Conservation (phyloP, 1,140 invertebrate species). For the Tetraneura akinire region DNA sequence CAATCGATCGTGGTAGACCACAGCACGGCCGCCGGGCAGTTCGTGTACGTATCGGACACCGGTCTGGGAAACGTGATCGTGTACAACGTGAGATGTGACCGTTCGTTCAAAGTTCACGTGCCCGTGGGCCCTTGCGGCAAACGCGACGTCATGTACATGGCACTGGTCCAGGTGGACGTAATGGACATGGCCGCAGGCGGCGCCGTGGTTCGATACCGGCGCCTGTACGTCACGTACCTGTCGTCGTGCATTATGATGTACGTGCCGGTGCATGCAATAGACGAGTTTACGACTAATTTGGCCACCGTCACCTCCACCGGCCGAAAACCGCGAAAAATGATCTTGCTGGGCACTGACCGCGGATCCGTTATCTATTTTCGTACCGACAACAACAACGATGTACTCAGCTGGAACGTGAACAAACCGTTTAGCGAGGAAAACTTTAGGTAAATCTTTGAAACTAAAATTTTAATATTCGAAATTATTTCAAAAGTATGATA, state of each 20-base stretch:
- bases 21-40: not conserved
- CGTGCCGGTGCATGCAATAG: not conserved
- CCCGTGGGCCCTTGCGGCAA: not conserved
- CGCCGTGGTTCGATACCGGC: not conserved
- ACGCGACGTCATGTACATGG: conserved; percentile 39
- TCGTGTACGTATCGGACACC: conserved; percentile 31
- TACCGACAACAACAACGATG: not conserved
- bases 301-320: not conserved
- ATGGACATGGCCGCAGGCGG: not conserved
- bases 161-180: not conserved
- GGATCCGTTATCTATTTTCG: conserved; percentile 12
- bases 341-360: conserved; percentile 18
- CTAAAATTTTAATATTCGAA: too few relatives aligned
- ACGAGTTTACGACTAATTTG: not conserved
- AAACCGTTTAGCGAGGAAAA: not conserved
- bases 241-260: conserved; percentile 19
- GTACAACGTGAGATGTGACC: conserved; percentile 15
- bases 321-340: conserved; percentile 27
- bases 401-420: conserved; percentile 14
- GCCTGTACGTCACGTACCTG: conserved; percentile 39
- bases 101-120: conserved; percentile 33
- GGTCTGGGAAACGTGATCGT: conserved; percentile 9
- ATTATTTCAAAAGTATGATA: too few relatives aligned
- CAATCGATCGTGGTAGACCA: conserved; percentile 31
- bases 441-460: conserved; percentile 32